Evolutionary conservation across 2,888 invertebrate genomes (phyloP), one percentile per base, ranked within the genome.

Genomic region (Orthonevra nobilis): DNA sequence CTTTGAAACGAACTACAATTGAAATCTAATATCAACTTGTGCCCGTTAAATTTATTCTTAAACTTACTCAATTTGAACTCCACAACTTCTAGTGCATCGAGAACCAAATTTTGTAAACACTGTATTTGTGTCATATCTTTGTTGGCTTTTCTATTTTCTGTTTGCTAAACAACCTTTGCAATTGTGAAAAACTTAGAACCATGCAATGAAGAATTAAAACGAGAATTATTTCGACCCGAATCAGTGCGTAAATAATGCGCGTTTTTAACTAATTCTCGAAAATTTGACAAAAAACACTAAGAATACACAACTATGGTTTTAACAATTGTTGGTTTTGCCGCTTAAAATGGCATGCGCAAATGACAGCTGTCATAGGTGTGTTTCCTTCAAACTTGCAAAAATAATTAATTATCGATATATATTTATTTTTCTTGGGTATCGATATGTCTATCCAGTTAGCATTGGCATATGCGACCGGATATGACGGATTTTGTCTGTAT

Each of bases 41-140:
- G 15, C 50, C 7, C 2, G n/a, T 50, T 30, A 15, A 20, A 6
- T 10, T 9, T 6, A 5, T 23, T 0, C 3, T 0, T 12, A 0
- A 19, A 84, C 86, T 84, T 81, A 89, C 89, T 86, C 30, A 89
- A 82, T 81, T 88, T 88, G 30, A 89, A 89, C 66, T 88, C 86
- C 0, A 89, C 87, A 1, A 83, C 85, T 40, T 89, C 86, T 1
- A 87, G 68, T 1, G 89, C 88, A 74, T 88, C 86, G 2, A 85
- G 68, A 1, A 89, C 86, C 6, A 86, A 82, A 63, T 86, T 83
- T 73, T 88, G 85, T 64, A 86, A 87, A 64, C 86, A 84, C 40
- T 86, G 84, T 63, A 87, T 85, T 81, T 85, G 84, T 61, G 87
- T 83, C 84, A 86, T 85, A 77, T 82, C 72, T n/a, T 52, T 34